Evolutionary conservation across 2,797 vertebrate genomes (phyloP), one percentile per base, ranked within the genome.

Genomic region (Rhadinocentrus ornatus): DNA sequence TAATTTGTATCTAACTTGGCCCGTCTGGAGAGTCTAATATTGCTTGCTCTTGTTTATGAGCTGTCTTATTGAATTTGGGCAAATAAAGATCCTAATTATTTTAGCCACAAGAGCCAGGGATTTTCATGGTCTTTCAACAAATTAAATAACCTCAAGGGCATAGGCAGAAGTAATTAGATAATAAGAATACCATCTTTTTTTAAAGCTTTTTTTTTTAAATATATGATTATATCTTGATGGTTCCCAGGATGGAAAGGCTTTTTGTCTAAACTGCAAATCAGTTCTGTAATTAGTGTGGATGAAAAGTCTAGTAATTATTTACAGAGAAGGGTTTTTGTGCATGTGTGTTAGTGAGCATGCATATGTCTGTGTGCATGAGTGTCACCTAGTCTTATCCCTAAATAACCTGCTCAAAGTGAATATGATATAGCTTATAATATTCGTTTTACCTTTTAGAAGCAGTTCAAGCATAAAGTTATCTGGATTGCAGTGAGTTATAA

Each of bases 41-140:
- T 85, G 86, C 91, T 86, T 85, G 77, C 78, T 78, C 69, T 82
- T 91, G 90, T 93, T 94, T 93, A 93, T 93, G 83, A 83, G 85
- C 75, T 71, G 85, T 83, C 87, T 80, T 90, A 80, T 85, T 53
- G 80, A 93, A 93, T 90, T 92, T 87, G 84, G 92, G 86, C 89
- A 93, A 94, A 94, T 94, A 93, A 94, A 93, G 91, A 92, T 90
- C 88, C 89, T 91, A 87, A 91, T 94, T 94, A 92, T 94, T 94
- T 93, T 93, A 91, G 93, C 92, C 93, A 90, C 89, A 60, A 86
- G 87, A 92, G 93, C 85, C 88, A 88, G 88, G 88, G 86, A 90
- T 93, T 93, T 92, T 93, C 93, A 93, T 94, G 91, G 92, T 91
- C 91, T 93, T 92, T 93, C 88, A 92, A 89, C 92, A 93, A 93